Conservation (phyloP, 2,888 invertebrate genomes). For the Drosophila neonasuta region DNA sequence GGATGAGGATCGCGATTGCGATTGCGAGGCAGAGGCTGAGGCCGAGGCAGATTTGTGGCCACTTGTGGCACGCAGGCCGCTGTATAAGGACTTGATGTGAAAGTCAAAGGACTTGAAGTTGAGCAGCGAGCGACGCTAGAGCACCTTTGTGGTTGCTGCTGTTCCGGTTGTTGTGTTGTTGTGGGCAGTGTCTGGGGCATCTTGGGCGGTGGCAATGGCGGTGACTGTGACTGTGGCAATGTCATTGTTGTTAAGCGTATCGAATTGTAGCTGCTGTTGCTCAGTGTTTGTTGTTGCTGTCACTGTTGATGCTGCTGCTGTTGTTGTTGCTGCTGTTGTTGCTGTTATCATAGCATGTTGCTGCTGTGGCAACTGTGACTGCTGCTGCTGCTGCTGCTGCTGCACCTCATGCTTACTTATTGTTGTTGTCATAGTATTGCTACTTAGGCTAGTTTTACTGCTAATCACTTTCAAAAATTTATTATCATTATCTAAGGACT, state of each 20-base stretch:
- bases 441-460: constrained; percentile 83
- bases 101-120: constrained; percentile 82
- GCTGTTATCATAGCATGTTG: constrained; percentile 69
- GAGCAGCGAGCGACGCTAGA: constrained; percentile 73
- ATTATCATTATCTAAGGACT: constrained; percentile 84
- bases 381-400: constrained; percentile 68
- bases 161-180: not conserved
- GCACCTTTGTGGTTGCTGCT: constrained; percentile 12
- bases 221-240: constrained; percentile 35
- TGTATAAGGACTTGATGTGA: constrained; percentile 81
- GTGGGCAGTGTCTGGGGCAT: constrained; percentile 17
- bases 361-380: constrained; percentile 56
- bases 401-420: constrained; percentile 82
- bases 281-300: constrained; percentile 35
- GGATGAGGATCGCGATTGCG: constrained; percentile 49
- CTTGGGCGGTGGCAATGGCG: constrained; percentile 24
- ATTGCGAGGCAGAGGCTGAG: constrained; percentile 23
- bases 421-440: constrained; percentile 82
- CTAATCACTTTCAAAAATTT: constrained; percentile 83
- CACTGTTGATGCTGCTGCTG: constrained; percentile 46
- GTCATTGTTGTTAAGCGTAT: constrained; percentile 70
- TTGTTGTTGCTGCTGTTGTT: constrained; percentile 56
- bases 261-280: constrained; percentile 42
- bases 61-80: constrained; percentile 70
- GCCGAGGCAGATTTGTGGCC: constrained; percentile 33